Conservation (phyloP, 1,140 invertebrate species). For the Coelopa frigida region DNA sequence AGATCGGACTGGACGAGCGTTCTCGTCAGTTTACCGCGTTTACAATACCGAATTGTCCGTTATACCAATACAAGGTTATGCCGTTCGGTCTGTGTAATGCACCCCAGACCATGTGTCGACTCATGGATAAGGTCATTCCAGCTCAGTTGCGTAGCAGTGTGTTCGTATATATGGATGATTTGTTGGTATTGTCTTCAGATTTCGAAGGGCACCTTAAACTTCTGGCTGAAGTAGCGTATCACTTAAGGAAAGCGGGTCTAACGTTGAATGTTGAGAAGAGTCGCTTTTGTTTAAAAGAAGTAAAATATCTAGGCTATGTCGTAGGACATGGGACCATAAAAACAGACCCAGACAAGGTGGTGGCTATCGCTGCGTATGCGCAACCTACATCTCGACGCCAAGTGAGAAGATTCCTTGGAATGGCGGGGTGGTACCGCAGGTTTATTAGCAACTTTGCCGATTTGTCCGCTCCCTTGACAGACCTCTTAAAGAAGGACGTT, state of each 20-base stretch:
- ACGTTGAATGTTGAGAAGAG: constrained; percentile 17
- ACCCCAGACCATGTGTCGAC: constrained; percentile 7
- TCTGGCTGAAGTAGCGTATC: constrained; percentile 17
- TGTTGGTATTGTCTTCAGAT: constrained; percentile 28
- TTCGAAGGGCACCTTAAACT: constrained; percentile 37
- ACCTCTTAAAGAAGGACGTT: constrained; percentile 1
- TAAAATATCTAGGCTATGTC: constrained; percentile 18
- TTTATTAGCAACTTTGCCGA: constrained; percentile 36
- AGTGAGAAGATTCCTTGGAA: constrained; percentile 44
- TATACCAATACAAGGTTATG: constrained; percentile 27
- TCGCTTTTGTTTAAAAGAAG: constrained; percentile 19
- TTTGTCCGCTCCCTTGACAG: constrained; percentile 25
- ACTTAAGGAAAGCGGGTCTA: constrained; percentile 17
- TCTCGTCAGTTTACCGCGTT: constrained; percentile 40
- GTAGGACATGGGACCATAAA: constrained; percentile 31
- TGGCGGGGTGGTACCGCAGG: constrained; percentile 38
- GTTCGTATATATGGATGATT: constrained; percentile 29
- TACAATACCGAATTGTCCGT: constrained; percentile 24
- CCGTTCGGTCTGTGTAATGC: constrained; percentile 13
- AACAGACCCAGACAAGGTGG: constrained; percentile 26
- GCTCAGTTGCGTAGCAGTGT: constrained; percentile 5
- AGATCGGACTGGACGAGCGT: constrained; percentile 17
- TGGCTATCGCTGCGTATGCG: constrained; percentile 12
- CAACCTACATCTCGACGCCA: constrained; percentile 25
- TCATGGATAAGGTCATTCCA: constrained; percentile 9